These are phyloP conservation scores for Melanitta fusca DNA, from an alignment of 2,797 vertebrate species.

Conservation along the genomic window DNA sequence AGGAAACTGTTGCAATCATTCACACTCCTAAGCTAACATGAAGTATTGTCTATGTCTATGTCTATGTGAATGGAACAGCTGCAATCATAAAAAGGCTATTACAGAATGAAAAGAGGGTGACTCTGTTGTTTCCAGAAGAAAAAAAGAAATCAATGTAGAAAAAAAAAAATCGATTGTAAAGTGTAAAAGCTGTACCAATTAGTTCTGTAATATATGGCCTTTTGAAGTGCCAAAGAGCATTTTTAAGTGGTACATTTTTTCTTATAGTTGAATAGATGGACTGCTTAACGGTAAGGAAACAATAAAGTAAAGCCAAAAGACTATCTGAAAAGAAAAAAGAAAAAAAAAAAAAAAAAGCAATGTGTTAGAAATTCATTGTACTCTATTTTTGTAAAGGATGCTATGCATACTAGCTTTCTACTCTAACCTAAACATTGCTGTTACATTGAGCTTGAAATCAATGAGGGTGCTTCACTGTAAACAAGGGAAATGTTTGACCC, in stretches of 20 bases:
- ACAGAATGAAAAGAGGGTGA: constrained; percentile 36
- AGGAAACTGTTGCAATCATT: not conserved
- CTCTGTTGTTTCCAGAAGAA: not conserved
- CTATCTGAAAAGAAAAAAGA: not conserved
- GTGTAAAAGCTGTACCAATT: constrained; percentile 69
- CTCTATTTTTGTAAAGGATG: not conserved
- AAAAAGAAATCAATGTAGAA: constrained; percentile 47
- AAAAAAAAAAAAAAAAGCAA: not conserved
- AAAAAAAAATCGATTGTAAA: constrained; percentile 32
- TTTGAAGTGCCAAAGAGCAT: constrained; percentile 63
- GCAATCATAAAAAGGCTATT: constrained; percentile 13
- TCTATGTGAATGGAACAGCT: not conserved
- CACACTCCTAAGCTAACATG: not conserved
- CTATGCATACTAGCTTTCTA: not conserved
- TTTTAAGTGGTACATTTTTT: constrained; percentile 57
- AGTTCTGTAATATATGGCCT: constrained; percentile 65
- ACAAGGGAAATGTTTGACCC: not conserved
- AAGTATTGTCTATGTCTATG: not conserved
- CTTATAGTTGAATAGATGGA: constrained; percentile 50
- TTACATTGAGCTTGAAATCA: constrained; percentile 8
- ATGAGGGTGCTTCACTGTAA: not conserved
- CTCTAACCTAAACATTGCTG: not conserved
- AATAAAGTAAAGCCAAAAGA: constrained; percentile 50
- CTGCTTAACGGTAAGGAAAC: constrained; percentile 59
- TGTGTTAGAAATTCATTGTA: not conserved